Percentiles rank a stretch among this genome's conserved stretches.
Evolutionary conservation across 1,140 invertebrate genomes (phyloP).

Genomic region (Lerema accius): DNA sequence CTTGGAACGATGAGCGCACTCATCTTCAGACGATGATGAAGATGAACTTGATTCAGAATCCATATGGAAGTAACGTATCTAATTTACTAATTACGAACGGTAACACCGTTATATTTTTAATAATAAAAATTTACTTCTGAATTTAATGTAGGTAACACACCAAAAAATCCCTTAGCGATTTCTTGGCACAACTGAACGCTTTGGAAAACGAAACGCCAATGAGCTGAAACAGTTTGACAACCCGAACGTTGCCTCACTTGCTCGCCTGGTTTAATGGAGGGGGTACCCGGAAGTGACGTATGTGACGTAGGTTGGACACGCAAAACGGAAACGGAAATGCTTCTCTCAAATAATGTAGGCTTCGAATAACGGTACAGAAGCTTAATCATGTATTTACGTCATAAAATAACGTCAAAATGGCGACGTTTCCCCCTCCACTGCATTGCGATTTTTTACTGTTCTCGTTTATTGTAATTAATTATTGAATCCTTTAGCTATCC

Average conservation of each 20-base stretch:
- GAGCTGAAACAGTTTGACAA: not conserved
- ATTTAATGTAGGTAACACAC: not conserved
- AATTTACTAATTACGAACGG: not conserved
- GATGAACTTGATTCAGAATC: not conserved
- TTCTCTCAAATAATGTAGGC: not conserved
- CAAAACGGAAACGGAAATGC: not conserved
- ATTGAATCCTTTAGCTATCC: too few species aligned
- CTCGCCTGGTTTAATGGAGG: not conserved
- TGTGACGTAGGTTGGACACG: not conserved
- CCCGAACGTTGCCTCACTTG: not conserved
- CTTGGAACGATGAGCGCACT: not conserved
- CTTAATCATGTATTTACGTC: not conserved
- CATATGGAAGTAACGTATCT: not conserved
- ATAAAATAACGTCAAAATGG: not conserved
- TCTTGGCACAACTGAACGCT: not conserved
- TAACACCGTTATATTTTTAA: not conserved
- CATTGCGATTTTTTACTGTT: too few species aligned
- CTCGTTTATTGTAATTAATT: too few species aligned
- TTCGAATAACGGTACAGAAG: not conserved
- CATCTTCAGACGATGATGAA: not conserved
- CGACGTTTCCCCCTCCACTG: too few species aligned
- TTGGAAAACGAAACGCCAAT: not conserved
- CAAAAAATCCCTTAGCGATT: not conserved
- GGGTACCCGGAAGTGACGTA: not conserved
- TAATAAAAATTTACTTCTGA: not conserved